Conservation (phyloP, 1,140 invertebrate genomes). For the Antheraea pernyi region DNA sequence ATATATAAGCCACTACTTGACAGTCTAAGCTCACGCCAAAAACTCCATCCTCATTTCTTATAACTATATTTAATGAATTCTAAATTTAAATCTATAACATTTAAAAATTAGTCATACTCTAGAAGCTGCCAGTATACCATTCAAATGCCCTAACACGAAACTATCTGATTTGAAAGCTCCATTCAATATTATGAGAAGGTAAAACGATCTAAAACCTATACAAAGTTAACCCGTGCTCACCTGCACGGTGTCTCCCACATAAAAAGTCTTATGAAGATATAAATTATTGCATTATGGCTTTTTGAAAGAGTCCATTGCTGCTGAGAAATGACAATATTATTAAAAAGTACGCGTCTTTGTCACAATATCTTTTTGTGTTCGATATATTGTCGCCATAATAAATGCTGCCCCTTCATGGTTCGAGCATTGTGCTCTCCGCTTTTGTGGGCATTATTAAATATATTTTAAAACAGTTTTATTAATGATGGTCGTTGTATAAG, state of each 20-base stretch:
- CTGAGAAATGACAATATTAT: slow-evolving; percentile 80
- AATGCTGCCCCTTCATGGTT: slow-evolving; percentile 74
- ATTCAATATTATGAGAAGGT: background rate
- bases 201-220: slow-evolving; percentile 35
- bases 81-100: too few species aligned
- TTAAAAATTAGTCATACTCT: background rate
- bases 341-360: slow-evolving; percentile 77
- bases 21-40: too few species aligned
- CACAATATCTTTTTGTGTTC: slow-evolving; percentile 78
- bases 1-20: too few species aligned
- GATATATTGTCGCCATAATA: slow-evolving; percentile 78
- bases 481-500: slow-evolving; percentile 71
- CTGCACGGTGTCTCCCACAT: slow-evolving; percentile 60
- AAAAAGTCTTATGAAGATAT: slow-evolving; percentile 74
- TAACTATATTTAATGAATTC: too few species aligned
- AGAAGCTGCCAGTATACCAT: background rate
- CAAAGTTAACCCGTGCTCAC: slow-evolving; percentile 72
- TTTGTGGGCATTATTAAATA: slow-evolving; percentile 79
- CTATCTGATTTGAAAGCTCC: background rate
- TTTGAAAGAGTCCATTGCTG: slow-evolving; percentile 78
- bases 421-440: slow-evolving; percentile 66
- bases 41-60: too few species aligned
- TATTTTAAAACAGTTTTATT: slow-evolving; percentile 78
- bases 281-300: slow-evolving; percentile 78
- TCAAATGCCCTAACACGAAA: slow-evolving; percentile 4